Evolutionary conservation across 2,888 invertebrate species (phyloP), one percentile per base, ranked within the genome.

Genomic region (Acrobasis repandana): DNA sequence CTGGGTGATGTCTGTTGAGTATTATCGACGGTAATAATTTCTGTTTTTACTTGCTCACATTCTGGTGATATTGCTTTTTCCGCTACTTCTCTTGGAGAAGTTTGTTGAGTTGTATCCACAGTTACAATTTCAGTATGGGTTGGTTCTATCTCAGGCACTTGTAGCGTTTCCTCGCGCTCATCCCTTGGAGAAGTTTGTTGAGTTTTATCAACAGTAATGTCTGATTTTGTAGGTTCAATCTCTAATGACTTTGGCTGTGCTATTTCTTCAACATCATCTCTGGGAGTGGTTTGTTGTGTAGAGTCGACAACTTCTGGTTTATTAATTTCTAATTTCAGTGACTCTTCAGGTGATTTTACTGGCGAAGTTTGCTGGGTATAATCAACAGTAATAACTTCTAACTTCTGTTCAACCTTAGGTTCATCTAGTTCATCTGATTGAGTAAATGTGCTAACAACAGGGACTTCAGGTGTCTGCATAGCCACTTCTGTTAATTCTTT

Each of bases 161-260:
- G 11, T 56, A 59, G 33, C 34, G 56, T 54, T 57, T 65, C 63
- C 61, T 68, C 65, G 18, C 65, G 63, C 38, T 73, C 71, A 61
- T 67, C 77, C 61, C 93, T 90, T 14, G 95, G 93, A 9, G 93
- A 93, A n/a, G 95, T 95, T 83, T 95, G 90, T 76, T 90, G 75
- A 62, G 74, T 28, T 28, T 28, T 28, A 6, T 28, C 28, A 28
- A 28, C 6, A 28, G 28, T 6, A 28, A 28, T 28, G 20, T 74
- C 70, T 48, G 67, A 59, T 56, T 61, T 71, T 0, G 10, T 15
- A 38, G 9, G 2, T 49, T 33, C 47, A 34, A 9, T 36, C 14
- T 28, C 50, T 18, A 56, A 14, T 11, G 38, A 8, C 48, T 34
- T 16, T 56, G 43, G 18, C 38, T 63, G 38, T 38, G 10, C 10